These are phyloP conservation scores for Pammene aurita DNA, from an alignment of 2,888 invertebrate genomes.

Conservation along the genomic window DNA sequence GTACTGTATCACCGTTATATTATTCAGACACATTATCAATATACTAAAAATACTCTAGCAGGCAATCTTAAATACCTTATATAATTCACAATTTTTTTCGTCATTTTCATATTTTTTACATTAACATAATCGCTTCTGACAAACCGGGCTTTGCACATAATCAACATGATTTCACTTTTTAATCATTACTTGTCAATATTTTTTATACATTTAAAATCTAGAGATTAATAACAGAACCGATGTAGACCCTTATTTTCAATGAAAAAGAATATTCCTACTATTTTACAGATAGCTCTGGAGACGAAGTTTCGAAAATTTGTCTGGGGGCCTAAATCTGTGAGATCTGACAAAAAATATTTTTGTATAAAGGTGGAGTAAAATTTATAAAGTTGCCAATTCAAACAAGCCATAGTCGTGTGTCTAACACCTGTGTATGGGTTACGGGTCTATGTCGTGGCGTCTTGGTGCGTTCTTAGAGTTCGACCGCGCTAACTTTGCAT, in stretches of 20 bases:
- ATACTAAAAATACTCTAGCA: too few relatives aligned
- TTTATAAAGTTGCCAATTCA: constrained; percentile 7
- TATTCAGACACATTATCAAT: too few relatives aligned
- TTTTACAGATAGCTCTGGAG: constrained; percentile 41
- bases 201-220: too few relatives aligned
- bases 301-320: constrained; percentile 34
- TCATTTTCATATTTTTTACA: too few relatives aligned
- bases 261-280: constrained; percentile 3
- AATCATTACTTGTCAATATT: too few relatives aligned
- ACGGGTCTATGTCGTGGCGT: constrained; percentile 39
- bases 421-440: constrained; percentile 28
- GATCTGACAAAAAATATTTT: constrained; percentile 36
- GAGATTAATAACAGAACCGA: not conserved
- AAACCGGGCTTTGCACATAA: too few relatives aligned
- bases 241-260: not conserved
- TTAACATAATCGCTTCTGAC: too few relatives aligned
- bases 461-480: constrained; percentile 3
- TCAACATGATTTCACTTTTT: too few relatives aligned
- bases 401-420: constrained; percentile 19
- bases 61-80: too few relatives aligned
- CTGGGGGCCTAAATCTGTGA: constrained; percentile 25
- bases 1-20: too few relatives aligned
- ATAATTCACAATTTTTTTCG: too few relatives aligned
- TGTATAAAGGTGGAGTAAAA: constrained; percentile 35
- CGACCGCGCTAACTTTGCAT: too few relatives aligned